Evolutionary conservation across 2,888 invertebrate genomes (phyloP), one percentile per base, ranked within the genome.

Genomic region (Tinea semifulvella): DNA sequence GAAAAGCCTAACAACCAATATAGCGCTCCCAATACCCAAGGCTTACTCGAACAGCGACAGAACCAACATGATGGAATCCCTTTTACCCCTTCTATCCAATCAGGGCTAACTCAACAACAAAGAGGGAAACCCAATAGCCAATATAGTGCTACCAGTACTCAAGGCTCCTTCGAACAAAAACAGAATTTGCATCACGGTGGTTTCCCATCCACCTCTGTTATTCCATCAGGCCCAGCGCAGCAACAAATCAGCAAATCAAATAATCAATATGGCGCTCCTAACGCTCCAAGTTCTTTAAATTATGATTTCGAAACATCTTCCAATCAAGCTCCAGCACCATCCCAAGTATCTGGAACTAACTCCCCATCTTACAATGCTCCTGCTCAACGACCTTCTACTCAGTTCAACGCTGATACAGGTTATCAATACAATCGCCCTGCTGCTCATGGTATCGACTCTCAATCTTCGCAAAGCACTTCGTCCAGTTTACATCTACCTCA

Each of bases 381-480:
- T 11, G 14, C 22, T 7, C 31, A 31, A 31, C 31, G 31, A 6
- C 31, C 36, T 17, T 22, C 40, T 22, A 40, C 40, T 3, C 42
- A 42, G 27, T 27, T 27, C 10, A 25, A 27, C 11, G 14, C 27
- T 25, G 35, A 20, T 35, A 26, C 49, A 49, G 43, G 49, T 3
- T 51, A 53, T 17, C 46, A 49, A 13, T 53, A 51, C 28, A 39
- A 51, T 18, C 44, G 45, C 11, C 52, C 52, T 10, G 26, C 10
- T 16, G 19, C 38, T 42, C 5, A 42, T 14, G n/a, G 27, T 26
- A 27, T n/a, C n/a, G 51, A 54, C 13, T 38, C 52, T 3, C 40
- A 40, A 19, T 22, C 22, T 11, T 22, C 40, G 5, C 27, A 40
- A 40, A 36, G 3, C 18, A 18, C 17, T 18, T 7, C 14, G 8